Percentiles rank a stretch among this genome's conserved stretches.
Conservation (phyloP, 2,113 vertebrate species). For the Chaetorhynchus papuensis region DNA sequence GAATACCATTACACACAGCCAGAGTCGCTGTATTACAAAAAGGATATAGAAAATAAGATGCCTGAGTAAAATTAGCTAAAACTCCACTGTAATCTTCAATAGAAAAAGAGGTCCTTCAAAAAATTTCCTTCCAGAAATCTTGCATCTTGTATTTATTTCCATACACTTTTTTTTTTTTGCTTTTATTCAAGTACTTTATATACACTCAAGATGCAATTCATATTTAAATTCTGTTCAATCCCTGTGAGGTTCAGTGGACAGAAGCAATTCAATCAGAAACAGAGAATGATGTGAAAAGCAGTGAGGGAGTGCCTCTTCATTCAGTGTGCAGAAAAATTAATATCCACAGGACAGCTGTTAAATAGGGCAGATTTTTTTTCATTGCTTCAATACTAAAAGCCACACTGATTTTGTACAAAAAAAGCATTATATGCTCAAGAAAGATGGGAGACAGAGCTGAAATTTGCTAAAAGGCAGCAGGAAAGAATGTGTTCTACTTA, state of each 20-base stretch:
- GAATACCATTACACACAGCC: not conserved
- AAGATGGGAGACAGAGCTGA: not conserved
- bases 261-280: slow-evolving; percentile 16
- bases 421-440: not conserved
- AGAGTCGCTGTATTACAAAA: not conserved
- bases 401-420: not conserved
- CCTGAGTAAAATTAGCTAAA: slow-evolving; percentile 6
- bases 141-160: not conserved
- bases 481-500: not conserved
- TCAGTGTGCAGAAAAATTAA: not conserved
- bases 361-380: not conserved
- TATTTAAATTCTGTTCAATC: slow-evolving; percentile 1
- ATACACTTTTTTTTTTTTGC: not conserved
- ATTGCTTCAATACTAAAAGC: not conserved
- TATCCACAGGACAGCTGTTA: not conserved
- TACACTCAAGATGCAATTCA: not conserved
- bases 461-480: not conserved
- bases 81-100: not conserved
- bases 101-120: not conserved
- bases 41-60: not conserved
- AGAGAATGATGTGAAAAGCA: not conserved
- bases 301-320: not conserved
- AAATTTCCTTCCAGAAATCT: not conserved
- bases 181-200: not conserved
- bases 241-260: not conserved